Evolutionary conservation across 2,888 invertebrate species (phyloP), one percentile per base, ranked within the genome.

Genomic region (Epicampocera succincta): DNA sequence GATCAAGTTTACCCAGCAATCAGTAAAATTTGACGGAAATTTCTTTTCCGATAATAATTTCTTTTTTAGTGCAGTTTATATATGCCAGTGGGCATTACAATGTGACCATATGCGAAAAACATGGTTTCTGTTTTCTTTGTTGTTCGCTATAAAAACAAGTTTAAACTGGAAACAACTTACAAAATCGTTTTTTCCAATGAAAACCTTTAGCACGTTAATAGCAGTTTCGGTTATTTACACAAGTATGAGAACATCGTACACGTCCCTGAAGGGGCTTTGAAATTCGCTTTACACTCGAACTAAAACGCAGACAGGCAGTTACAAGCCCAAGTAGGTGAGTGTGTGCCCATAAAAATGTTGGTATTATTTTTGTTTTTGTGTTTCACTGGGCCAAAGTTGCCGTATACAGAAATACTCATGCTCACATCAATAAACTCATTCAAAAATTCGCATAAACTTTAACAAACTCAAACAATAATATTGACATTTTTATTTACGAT

Each of bases 401-500:
- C 46, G 29, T 40, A 40, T 48, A 6, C 25, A 60, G 38, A 40
- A 61, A 42, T 48, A 17, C 44, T 76, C n/a, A 48, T 54, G 50
- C 69, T 68, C 54, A 69, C 68, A 60, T 61, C 44, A 76, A 75
- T 75, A 42, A 68, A 75, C 44, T 44, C 44, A 60, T 44, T 44
- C 68, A 40, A n/a, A 38, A 38, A 63, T 46, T 15, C 42, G 52
- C 52, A 63, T 48, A 71, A 63, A 63, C 25, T 66, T 78, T 72
- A 60, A 52, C 58, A 46, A 71, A 73, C 52, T 66, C 66, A 66
- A 52, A 66, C 66, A 73, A 73, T 73, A 78, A 66, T 60, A 79
- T 61, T 72, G 72, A 79, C 66, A 66, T 60, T 61, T 78, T 72
- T 60, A 78, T 79, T 40, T 54, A 46, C 60, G 72, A 68, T 79